These are phyloP conservation scores for Pipistrellus nathusii DNA, from an alignment of 2,797 vertebrate genomes.

Conservation along the genomic window DNA sequence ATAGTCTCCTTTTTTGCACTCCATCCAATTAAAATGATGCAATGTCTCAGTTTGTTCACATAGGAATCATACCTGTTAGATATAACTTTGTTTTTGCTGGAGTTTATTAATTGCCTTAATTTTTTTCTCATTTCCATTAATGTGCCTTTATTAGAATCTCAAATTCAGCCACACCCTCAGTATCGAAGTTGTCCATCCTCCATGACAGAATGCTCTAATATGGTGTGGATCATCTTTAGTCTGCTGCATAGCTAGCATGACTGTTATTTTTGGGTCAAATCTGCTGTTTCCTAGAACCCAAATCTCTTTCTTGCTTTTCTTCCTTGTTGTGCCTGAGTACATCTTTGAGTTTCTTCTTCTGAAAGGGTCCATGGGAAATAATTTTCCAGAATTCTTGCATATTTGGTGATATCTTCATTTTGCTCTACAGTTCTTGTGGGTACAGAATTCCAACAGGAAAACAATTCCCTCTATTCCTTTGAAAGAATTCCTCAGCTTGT, in stretches of 20 bases:
- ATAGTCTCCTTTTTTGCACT: not conserved
- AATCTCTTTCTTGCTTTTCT: not conserved
- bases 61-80: not conserved
- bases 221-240: not conserved
- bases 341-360: not conserved
- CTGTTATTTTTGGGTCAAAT: not conserved
- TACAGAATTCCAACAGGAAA: constrained; percentile 11
- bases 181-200: not conserved
- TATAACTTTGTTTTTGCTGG: not conserved
- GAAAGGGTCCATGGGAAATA: not conserved
- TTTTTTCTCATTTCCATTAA: not conserved
- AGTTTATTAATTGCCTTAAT: not conserved
- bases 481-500: not conserved
- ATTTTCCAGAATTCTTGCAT: not conserved
- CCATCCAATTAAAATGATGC: not conserved
- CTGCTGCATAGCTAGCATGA: not conserved
- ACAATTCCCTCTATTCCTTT: not conserved
- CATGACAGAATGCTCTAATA: not conserved
- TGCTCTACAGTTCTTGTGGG: not conserved
- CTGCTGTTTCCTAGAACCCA: not conserved
- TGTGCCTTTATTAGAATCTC: not conserved
- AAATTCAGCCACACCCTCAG: not conserved
- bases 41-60: not conserved
- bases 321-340: not conserved
- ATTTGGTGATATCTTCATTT: not conserved